A percentile compares a stretch with the other conserved stretches of the same genome.
Conservation (phyloP, 2,888 invertebrate species). For the Tenthredo distinguenda region DNA sequence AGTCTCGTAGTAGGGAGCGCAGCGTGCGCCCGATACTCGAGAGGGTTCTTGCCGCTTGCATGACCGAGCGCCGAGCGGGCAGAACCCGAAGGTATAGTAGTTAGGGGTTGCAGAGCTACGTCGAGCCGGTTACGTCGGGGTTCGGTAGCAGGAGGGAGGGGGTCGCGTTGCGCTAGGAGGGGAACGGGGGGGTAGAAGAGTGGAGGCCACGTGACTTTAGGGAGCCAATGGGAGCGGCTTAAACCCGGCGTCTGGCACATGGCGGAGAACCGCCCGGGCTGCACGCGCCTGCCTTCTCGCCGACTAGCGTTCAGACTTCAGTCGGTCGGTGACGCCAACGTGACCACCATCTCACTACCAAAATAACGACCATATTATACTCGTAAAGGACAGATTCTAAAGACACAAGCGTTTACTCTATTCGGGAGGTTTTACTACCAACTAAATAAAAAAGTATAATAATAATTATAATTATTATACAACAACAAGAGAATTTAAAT, state of each 20-base stretch:
- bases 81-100: constrained; percentile 34
- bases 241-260: constrained; percentile 62
- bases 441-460: background rate
- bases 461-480: constrained; percentile 21
- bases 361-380: constrained; percentile 49
- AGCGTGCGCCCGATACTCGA: constrained; percentile 40
- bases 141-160: constrained; percentile 63
- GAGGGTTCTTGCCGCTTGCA: constrained; percentile 32
- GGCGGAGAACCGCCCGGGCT: constrained; percentile 77
- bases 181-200: constrained; percentile 56
- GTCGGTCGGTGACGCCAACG: constrained; percentile 72
- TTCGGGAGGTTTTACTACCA: background rate
- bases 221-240: constrained; percentile 66
- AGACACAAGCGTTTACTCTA: constrained; percentile 4
- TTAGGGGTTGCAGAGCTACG: constrained; percentile 47
- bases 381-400: constrained; percentile 45
- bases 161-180: constrained; percentile 64
- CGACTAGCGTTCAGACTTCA: constrained; percentile 71
- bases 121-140: constrained; percentile 57
- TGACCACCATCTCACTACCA: constrained; percentile 59
- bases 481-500: constrained; percentile 48
- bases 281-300: constrained; percentile 79
- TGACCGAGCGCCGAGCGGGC: constrained; percentile 46
- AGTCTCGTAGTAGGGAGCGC: constrained; percentile 31
- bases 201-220: constrained; percentile 68